A percentile compares a stretch with the other conserved stretches of the same genome.
Evolutionary conservation across 2,797 vertebrate genomes (phyloP).

Genomic region (Crocodylus rhombifer): DNA sequence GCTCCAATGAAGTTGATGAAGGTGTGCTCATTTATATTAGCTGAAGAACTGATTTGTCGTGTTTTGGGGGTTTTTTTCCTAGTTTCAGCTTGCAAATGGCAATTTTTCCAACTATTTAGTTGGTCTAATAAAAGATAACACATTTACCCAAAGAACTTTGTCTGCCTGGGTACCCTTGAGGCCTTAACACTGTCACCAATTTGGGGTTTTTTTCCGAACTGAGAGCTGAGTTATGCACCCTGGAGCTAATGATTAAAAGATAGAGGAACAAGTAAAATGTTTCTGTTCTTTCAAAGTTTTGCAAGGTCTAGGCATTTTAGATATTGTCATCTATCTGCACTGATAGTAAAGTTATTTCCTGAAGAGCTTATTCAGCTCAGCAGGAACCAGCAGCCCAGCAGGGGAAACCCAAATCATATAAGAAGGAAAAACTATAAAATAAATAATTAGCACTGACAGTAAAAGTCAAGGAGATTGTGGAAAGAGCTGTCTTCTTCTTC

Average conservation of each 20-base stretch:
- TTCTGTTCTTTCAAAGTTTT: conserved; percentile 50
- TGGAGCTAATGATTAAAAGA: conserved; percentile 29
- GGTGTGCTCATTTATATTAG: conserved; percentile 5
- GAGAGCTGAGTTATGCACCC: neutral
- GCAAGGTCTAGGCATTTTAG: neutral
- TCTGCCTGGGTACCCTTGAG: neutral
- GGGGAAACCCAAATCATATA: conserved; percentile 16
- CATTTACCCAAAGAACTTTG: too few species aligned
- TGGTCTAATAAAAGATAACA: too few species aligned
- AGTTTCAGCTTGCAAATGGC: conserved; percentile 22
- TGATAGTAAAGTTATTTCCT: conserved; percentile 66
- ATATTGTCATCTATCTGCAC: conserved; percentile 34
- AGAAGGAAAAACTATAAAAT: conserved; percentile 61
- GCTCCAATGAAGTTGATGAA: neutral
- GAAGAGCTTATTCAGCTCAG: conserved; percentile 57
- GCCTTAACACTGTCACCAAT: neutral
- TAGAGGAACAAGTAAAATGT: conserved; percentile 3
- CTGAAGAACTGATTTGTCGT: neutral
- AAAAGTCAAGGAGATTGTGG: conserved; percentile 65
- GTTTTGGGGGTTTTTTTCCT: neutral
- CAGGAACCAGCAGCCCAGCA: conserved; percentile 52
- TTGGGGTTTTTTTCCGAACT: neutral
- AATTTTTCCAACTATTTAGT: neutral
- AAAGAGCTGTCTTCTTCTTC: conserved; percentile 54
- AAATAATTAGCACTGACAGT: conserved; percentile 64